phyloP scores from a whole-genome alignment of 2,797 vertebrate species.

The Apogon hyalosoma region DNA sequence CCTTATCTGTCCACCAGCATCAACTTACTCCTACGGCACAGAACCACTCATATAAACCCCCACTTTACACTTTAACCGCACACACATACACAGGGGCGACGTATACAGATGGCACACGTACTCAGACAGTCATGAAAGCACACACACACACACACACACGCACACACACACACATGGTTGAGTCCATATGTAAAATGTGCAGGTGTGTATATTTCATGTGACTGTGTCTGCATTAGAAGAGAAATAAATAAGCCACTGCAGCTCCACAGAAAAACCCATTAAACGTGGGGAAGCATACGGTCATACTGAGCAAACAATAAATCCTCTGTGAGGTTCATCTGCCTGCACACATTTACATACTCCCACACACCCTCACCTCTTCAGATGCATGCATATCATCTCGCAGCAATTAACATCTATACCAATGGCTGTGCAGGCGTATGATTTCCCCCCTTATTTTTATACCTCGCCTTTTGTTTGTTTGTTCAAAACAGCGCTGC shows the following conservation, averaged over 20 bases:
- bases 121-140: neutral
- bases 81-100: constrained; percentile 19
- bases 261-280: constrained; percentile 20
- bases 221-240: constrained; percentile 18
- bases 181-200: too few species aligned
- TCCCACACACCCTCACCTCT: constrained; percentile 64
- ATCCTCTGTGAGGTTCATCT: constrained; percentile 53
- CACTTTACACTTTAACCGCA: constrained; percentile 66
- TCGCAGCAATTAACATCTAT: constrained; percentile 53
- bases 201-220: too few species aligned
- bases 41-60: constrained; percentile 47
- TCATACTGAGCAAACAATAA: constrained; percentile 60
- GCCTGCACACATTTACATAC: constrained; percentile 69
- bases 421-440: constrained; percentile 30
- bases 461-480: constrained; percentile 20
- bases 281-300: constrained; percentile 63
- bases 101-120: constrained; percentile 4
- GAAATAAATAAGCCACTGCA: constrained; percentile 36
- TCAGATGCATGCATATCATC: constrained; percentile 53
- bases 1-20: constrained; percentile 69
- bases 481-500: constrained; percentile 23
- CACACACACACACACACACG: constrained; percentile 2
- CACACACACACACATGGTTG: too few species aligned
- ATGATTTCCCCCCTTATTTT: constrained; percentile 43
- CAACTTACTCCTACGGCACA: constrained; percentile 56